phyloP scores from a whole-genome alignment of 2,113 vertebrate genomes.

The Heliornis fulica region DNA sequence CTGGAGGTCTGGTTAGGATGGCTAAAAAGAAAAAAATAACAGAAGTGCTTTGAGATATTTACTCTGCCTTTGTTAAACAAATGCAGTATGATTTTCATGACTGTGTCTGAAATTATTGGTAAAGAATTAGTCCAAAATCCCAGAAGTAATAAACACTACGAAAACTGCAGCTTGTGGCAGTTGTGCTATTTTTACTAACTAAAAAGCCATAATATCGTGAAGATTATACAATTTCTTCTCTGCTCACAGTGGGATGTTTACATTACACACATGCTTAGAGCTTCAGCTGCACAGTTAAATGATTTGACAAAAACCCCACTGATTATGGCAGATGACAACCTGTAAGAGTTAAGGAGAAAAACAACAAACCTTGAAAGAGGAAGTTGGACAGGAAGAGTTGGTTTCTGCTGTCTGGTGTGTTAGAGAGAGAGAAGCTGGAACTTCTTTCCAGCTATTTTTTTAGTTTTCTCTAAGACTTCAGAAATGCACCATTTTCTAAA shows the following conservation, averaged over 20 bases:
- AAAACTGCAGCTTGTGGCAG: not conserved
- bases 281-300: not conserved
- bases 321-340: not conserved
- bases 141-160: not conserved
- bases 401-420: conserved; percentile 33
- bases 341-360: not conserved
- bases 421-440: not conserved
- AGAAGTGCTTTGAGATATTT: not conserved
- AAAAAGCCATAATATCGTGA: not conserved
- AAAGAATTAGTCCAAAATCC: not conserved
- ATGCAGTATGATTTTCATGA: not conserved
- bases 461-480: not conserved
- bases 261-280: not conserved
- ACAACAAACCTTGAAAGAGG: conserved; percentile 47
- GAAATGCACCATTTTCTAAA: not conserved
- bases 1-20: not conserved
- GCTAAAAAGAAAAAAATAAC: not conserved
- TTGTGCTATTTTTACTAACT: not conserved
- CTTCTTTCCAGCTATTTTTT: not conserved
- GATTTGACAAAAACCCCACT: not conserved
- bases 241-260: rapidly evolving
- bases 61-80: not conserved
- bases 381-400: conserved; percentile 60
- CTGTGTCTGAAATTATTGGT: not conserved
- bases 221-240: not conserved